phyloP scores from a whole-genome alignment of 2,797 vertebrate species.

The Thunnus albacares region DNA sequence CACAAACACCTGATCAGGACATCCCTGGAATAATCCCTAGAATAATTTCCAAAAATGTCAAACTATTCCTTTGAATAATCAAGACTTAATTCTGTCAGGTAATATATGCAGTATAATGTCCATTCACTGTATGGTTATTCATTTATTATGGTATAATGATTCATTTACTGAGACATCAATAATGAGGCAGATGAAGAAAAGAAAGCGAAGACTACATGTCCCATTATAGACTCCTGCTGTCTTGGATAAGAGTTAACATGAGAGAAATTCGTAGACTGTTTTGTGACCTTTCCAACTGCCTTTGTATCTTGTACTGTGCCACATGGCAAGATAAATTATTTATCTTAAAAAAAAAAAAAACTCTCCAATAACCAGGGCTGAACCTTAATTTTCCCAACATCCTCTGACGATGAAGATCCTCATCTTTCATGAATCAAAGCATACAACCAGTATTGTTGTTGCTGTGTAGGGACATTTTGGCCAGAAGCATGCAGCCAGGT shows the following conservation, averaged over 20 bases:
- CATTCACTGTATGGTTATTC: background rate
- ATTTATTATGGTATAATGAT: background rate
- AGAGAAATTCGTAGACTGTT: background rate
- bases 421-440: constrained; percentile 12
- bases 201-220: background rate
- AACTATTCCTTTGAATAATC: background rate
- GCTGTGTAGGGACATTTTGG: constrained; percentile 49
- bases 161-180: background rate
- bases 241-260: background rate
- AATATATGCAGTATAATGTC: background rate
- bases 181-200: background rate
- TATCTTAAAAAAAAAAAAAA: background rate
- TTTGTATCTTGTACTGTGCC: background rate
- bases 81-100: background rate
- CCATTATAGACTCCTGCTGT: background rate
- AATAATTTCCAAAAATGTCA: background rate
- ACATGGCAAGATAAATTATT: background rate
- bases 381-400: background rate
- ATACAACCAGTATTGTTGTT: constrained; percentile 53
- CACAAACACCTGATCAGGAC: too few species aligned
- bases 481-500: constrained; percentile 64
- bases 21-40: background rate
- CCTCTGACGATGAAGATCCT: constrained; percentile 16
- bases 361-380: background rate
- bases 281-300: background rate